Percentiles rank a stretch among this genome's conserved stretches.
Evolutionary conservation across 92 coral and sea anemone genomes (phyloP).

Genomic region (Porites rus): DNA sequence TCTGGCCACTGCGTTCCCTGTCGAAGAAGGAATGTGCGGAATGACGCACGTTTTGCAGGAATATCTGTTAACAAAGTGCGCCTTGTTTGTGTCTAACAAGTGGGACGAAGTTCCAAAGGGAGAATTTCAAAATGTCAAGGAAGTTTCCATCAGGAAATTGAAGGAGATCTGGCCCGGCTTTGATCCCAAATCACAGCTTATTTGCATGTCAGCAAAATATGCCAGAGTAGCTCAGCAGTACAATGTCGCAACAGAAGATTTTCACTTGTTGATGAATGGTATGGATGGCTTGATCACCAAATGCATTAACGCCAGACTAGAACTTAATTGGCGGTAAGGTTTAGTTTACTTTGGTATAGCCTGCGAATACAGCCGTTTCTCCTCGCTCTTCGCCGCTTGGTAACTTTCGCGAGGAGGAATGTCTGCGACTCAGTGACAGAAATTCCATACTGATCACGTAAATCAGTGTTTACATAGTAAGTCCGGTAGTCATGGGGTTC

Average conservation of each 20-base stretch:
- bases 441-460: too few species aligned
- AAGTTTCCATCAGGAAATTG: background rate
- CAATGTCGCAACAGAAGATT: background rate
- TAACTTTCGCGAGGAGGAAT: too few species aligned
- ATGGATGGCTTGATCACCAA: background rate
- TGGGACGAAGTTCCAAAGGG: constrained; percentile 20
- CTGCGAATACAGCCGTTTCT: too few species aligned
- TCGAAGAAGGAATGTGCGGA: background rate
- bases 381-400: too few species aligned
- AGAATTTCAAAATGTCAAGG: background rate
- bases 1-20: too few species aligned
- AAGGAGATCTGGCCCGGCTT: constrained; percentile 5
- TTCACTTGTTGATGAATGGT: background rate
- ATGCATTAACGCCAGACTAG: constrained; percentile 8
- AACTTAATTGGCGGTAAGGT: constrained; percentile 20
- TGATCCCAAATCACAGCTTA: constrained; percentile 23
- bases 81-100: constrained; percentile 36
- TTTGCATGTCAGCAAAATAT: background rate
- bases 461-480: too few species aligned
- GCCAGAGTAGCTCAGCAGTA: background rate
- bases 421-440: too few species aligned
- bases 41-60: background rate
- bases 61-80: background rate
- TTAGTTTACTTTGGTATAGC: too few species aligned
- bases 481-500: too few species aligned